Conservation (phyloP, 2,888 invertebrate species). For the Sinhomidia bicolor region DNA sequence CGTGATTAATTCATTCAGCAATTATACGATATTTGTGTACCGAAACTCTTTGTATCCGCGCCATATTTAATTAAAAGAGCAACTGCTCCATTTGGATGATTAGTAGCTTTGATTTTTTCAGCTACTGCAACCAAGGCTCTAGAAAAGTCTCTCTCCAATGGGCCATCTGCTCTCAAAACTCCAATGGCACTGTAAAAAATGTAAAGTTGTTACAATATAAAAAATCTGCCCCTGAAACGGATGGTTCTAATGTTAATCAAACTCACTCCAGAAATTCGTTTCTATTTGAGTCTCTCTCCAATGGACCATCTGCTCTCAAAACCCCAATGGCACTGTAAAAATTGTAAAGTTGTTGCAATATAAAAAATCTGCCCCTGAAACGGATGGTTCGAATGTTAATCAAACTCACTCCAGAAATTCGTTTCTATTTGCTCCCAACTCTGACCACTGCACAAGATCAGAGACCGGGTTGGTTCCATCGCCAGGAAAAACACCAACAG, state of each 20-base stretch:
- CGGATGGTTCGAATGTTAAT: too few species aligned
- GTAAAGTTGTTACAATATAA: neutral
- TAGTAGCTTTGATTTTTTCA: slow-evolving; percentile 49
- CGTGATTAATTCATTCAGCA: neutral
- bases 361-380: neutral
- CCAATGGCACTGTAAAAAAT: slow-evolving; percentile 66
- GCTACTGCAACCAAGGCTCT: slow-evolving; percentile 59
- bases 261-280: slow-evolving; percentile 49
- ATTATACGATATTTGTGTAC: slow-evolving; percentile 47
- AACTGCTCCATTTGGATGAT: slow-evolving; percentile 72
- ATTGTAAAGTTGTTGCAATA: neutral
- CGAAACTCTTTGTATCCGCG: slow-evolving; percentile 42
- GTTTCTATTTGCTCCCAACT: slow-evolving; percentile 54
- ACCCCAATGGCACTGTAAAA: slow-evolving; percentile 63
- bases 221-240: too few species aligned
- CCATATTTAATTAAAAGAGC: slow-evolving; percentile 72
- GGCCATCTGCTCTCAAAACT: slow-evolving; percentile 38
- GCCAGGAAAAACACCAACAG: slow-evolving; percentile 64
- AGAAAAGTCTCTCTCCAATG: slow-evolving; percentile 62
- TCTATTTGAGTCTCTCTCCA: slow-evolving; percentile 60
- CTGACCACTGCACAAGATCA: slow-evolving; percentile 65
- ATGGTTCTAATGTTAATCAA: neutral
- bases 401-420: slow-evolving; percentile 53
- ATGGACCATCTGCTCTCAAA: slow-evolving; percentile 41
- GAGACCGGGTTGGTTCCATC: neutral